Conservation (phyloP, 2,113 vertebrate genomes). For the Protobothrops flavoviridis region DNA sequence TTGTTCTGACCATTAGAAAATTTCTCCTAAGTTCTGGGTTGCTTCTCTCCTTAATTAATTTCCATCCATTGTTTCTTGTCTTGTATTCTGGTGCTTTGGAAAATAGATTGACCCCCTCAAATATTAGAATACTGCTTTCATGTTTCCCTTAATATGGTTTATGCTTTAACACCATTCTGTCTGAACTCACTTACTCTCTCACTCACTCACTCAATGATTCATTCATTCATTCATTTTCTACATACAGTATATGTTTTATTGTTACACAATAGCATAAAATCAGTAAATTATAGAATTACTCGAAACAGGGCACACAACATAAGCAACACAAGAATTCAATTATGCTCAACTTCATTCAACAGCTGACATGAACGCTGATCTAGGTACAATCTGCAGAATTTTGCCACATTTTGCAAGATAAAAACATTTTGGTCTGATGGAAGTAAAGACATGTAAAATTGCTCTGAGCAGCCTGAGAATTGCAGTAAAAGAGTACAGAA, state of each 20-base stretch:
- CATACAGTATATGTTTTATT: background rate
- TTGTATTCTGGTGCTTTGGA: background rate
- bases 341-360: background rate
- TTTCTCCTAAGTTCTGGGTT: background rate
- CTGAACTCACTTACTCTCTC: too few relatives aligned
- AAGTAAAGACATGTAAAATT: background rate
- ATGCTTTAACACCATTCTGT: background rate
- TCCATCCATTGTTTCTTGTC: background rate
- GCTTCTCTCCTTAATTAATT: background rate
- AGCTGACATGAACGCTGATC: background rate
- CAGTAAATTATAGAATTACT: background rate
- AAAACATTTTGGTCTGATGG: background rate
- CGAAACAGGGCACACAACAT: background rate
- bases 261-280: background rate
- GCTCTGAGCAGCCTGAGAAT: background rate
- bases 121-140: background rate
- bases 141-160: background rate
- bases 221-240: background rate
- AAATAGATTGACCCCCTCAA: background rate
- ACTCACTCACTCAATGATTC: too few relatives aligned
- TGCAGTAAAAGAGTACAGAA: background rate
- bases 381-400: background rate
- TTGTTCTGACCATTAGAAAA: background rate
- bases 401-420: background rate
- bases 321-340: background rate